Evolutionary conservation across 2,113 vertebrate species (phyloP).

Genomic region (Tragelaphus imberbis): DNA sequence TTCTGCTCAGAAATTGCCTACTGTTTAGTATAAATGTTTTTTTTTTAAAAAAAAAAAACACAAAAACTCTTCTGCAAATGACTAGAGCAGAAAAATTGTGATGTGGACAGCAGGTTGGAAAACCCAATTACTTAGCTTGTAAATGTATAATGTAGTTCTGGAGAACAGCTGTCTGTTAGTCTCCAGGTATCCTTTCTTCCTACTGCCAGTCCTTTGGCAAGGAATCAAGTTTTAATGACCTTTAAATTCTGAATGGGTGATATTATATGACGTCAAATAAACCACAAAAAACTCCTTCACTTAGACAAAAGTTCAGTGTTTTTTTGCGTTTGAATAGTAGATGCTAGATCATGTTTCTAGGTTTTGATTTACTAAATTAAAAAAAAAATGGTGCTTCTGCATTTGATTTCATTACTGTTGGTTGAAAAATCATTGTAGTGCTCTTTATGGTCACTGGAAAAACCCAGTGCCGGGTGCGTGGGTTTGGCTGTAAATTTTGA

Average conservation of each 20-base stretch:
- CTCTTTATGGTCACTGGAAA: background rate
- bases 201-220: background rate
- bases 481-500: background rate
- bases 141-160: slow-evolving; percentile 67
- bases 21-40: slow-evolving; percentile 70
- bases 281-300: background rate
- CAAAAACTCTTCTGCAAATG: slow-evolving; percentile 80
- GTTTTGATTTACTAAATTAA: background rate
- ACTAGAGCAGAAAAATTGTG: slow-evolving; percentile 78
- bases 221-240: slow-evolving; percentile 8
- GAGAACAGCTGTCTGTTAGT: slow-evolving; percentile 79
- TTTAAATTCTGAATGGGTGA: background rate
- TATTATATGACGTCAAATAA: background rate
- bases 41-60: background rate
- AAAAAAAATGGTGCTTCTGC: background rate
- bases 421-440: background rate
- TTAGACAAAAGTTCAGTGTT: background rate
- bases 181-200: slow-evolving; percentile 79
- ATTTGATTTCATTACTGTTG: background rate
- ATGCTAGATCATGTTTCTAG: background rate
- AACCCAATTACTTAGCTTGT: slow-evolving; percentile 80
- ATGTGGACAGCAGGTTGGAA: slow-evolving; percentile 73
- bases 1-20: slow-evolving; percentile 71
- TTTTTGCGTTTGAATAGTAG: background rate
- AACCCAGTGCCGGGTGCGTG: background rate